A percentile compares a stretch with the other conserved stretches of the same genome.
Evolutionary conservation across 1,140 invertebrate species (phyloP).

Genomic region (Drosophila setifemur): DNA sequence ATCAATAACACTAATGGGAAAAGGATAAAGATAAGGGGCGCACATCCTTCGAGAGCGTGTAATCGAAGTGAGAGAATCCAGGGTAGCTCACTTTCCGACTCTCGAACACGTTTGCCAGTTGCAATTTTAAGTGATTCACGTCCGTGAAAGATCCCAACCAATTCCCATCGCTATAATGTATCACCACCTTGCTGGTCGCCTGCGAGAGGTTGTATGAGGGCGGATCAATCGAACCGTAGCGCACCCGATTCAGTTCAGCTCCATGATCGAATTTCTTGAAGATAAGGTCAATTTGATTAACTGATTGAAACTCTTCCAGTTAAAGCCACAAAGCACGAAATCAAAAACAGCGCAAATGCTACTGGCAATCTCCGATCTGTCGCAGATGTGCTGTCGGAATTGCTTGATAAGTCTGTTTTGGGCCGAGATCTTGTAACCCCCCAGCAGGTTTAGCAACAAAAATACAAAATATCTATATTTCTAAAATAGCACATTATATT

Average conservation of each 20-base stretch:
- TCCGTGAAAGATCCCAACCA: constrained; percentile 30
- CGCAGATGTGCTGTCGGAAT: constrained; percentile 42
- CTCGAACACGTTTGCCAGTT: constrained; percentile 35
- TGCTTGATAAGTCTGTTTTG: constrained; percentile 23
- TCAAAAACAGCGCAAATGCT: constrained; percentile 47
- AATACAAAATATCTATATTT: background rate
- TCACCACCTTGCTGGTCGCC: constrained; percentile 13
- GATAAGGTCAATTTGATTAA: background rate
- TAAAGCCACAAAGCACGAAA: constrained; percentile 48
- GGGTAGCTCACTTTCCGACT: background rate
- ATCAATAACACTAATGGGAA: constrained; percentile 82
- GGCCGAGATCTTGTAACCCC: constrained; percentile 25
- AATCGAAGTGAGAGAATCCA: constrained; percentile 45
- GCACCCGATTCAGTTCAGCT: background rate
- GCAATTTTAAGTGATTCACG: background rate
- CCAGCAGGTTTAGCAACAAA: constrained; percentile 28
- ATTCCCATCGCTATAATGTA: constrained; percentile 35
- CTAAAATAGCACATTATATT: background rate
- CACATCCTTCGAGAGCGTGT: constrained; percentile 40
- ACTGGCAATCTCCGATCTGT: background rate
- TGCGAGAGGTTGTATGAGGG: constrained; percentile 35
- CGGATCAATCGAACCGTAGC: background rate
- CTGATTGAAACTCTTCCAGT: constrained; percentile 42
- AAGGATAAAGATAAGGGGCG: constrained; percentile 77
- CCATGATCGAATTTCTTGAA: constrained; percentile 42